Base-by-base conservation (phyloP, 2,888 invertebrate genomes). In the Apamea sordens region DNA sequence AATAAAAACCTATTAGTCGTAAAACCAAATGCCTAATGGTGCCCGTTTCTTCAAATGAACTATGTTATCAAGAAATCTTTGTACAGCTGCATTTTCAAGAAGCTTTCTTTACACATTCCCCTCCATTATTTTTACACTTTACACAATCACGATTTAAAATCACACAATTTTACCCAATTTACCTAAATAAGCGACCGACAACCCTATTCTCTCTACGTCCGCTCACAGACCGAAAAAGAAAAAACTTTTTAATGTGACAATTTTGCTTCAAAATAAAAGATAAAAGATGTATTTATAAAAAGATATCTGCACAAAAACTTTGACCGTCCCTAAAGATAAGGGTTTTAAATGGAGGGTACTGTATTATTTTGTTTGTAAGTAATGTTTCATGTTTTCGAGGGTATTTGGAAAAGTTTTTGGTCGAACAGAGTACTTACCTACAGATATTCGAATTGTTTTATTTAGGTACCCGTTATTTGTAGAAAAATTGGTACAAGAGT, bases 201-300 rank as follows among this genome's bases (percentile, higher is more conserved):
- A 15, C 82, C 82, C 47, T 84, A 61, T 5, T 10, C 24, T 24
- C 44, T 47, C 47, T 47, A 18, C 61, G n/a, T 21, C 32, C 24
- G 70, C 77, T 61, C 44, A 36, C 28, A 18, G 64, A 63, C 24
- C 28, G 21, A 56, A 84, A 63, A 73, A 65, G 64, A 47, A 85
- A 81, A 71, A 80, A 71, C 18, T 61, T 72, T 73, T 80, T 75
- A 85, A 83, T 72, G 85, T 59, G 81, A 75, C 83, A 85, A 83
- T 83, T 85, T 73, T 76, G 63, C 61, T 56, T 71, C 67, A 18
- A 36, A 71, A 47, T 56, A 47, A 32, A 63, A 81, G 65, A 76
- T 63, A 82, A 72, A 65, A 77, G 8, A 77, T 63, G 53, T 69
- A 73, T 82, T 53, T 73, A 24, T 24, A 70, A 85, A 69, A 82